A percentile compares a stretch with the other conserved stretches of the same genome.
Conservation (phyloP, 2,888 invertebrate species). For the Drosophila parthenogenetica region DNA sequence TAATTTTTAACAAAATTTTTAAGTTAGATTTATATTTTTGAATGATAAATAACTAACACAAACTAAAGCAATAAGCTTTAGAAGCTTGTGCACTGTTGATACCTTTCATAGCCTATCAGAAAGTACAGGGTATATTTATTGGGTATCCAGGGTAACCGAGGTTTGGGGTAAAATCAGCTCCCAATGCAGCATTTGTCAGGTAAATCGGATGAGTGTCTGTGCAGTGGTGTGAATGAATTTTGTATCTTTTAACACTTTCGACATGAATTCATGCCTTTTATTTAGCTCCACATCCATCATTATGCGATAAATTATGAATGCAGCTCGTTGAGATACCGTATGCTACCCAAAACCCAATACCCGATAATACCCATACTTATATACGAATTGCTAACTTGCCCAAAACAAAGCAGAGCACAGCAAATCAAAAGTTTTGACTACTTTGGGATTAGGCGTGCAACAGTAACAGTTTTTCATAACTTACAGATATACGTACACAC, state of each 20-base stretch:
- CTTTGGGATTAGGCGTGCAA: constrained; percentile 39
- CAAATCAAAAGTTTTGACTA: constrained; percentile 54
- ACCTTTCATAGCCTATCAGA: no score
- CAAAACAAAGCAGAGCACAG: constrained; percentile 14
- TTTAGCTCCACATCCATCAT: constrained; percentile 3
- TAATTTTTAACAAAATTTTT: no score
- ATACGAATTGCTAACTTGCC: background rate
- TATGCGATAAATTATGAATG: constrained; percentile 21
- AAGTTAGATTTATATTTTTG: no score
- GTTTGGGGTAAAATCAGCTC: background rate
- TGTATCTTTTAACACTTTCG: constrained; percentile 36
- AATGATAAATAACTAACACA: no score
- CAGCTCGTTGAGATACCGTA: constrained; percentile 7
- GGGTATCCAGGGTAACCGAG: constrained; percentile 3
- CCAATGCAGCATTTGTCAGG: constrained; percentile 28
- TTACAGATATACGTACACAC: constrained; percentile 7
- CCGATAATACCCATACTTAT: constrained; percentile 1
- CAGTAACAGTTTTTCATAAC: constrained; percentile 30
- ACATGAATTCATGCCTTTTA: constrained; percentile 19
- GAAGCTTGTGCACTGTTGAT: no score
- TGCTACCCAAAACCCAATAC: background rate
- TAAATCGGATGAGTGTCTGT: constrained; percentile 41
- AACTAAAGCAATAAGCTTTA: no score
- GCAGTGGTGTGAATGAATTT: constrained; percentile 39
- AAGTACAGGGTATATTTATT: background rate